A percentile compares a stretch with the other conserved stretches of the same genome.
Evolutionary conservation across 2,888 invertebrate genomes (phyloP).

Genomic region (Glaucopsyche alexis): DNA sequence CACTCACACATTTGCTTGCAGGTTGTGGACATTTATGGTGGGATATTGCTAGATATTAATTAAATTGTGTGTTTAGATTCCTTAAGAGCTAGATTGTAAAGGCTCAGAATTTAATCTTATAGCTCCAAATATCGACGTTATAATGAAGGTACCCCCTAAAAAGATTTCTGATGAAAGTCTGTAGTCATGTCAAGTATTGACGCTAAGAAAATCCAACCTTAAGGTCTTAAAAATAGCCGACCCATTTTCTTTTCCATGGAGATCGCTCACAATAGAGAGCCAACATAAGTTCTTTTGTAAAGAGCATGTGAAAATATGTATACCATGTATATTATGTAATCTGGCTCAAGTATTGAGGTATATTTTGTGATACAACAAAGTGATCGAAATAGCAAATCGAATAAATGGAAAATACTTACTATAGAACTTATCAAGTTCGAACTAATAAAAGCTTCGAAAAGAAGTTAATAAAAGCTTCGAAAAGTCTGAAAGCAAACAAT

Average conservation of each 20-base stretch:
- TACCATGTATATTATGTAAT: constrained; percentile 8
- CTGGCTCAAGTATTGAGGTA: not conserved
- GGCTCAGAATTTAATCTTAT: not conserved
- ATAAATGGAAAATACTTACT: not conserved
- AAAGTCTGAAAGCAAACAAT: not conserved
- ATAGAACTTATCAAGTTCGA: not conserved
- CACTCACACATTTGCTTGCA: too few relatives aligned
- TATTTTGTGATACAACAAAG: not conserved
- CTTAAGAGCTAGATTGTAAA: not conserved
- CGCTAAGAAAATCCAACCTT: constrained; percentile 3
- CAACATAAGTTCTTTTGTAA: constrained; percentile 14
- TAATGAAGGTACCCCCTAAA: not conserved
- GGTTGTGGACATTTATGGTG: too few relatives aligned
- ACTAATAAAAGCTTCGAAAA: not conserved
- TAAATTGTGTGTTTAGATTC: too few relatives aligned
- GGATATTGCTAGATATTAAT: too few relatives aligned
- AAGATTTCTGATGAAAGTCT: constrained; percentile 43
- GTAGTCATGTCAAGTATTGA: constrained; percentile 9
- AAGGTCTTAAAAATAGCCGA: constrained; percentile 25
- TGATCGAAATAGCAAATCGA: not conserved
- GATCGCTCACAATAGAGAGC: not conserved
- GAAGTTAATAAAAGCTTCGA: not conserved
- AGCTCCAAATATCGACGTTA: not conserved
- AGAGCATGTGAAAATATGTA: constrained; percentile 9
- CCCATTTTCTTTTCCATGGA: constrained; percentile 12